Base-by-base conservation (phyloP, 2,888 invertebrate species). In the Conchocele bisecta region DNA sequence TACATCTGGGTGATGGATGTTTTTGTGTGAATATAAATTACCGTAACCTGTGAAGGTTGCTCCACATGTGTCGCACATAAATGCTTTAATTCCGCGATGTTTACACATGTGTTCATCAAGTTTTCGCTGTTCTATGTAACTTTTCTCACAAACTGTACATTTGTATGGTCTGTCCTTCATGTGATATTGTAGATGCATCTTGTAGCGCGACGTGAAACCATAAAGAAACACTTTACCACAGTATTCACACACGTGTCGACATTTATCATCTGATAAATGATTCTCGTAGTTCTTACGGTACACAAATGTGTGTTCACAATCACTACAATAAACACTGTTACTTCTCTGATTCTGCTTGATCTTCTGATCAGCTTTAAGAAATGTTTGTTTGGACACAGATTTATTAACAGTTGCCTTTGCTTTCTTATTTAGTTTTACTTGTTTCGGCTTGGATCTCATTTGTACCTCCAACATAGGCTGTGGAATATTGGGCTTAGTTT, bases 221-320 rank as follows among this genome's bases (percentile, higher is more conserved):
- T 63, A 42, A 1, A 71, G 70, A 48, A 71, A 75, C 13, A 29
- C 26, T 35, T 79, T 79, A 1, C 75, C 75, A 68, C 75, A 79
- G 22, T 53, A 65, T 26, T 73, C 65, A 65, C 79, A 79, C 2
- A 63, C 48, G 68, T 74, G 72, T 13, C 41, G 54, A 44, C 79
- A 75, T 56, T 60, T 70, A 4, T 66, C 79, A 46, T 79, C 56
- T 33, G 33, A 56, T 50, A 69, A 65, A 51, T 79, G 75, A 5
- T 70, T 75, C 20, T 73, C 66, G 33, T 54, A 70, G 7, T 66
- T 59, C 28, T 57, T 64, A 5, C 60, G 22, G 20, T 68, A 57
- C 35, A 51, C 58, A 33, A 73, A 79, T 11, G 65, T 71, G 7
- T 59, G 35, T 24, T 70, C 46, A 51, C 79, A 79, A 11, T 67